A percentile compares a stretch with the other conserved stretches of the same genome.
Conservation (phyloP, 2,888 invertebrate genomes). For the Mythimna vitellina region DNA sequence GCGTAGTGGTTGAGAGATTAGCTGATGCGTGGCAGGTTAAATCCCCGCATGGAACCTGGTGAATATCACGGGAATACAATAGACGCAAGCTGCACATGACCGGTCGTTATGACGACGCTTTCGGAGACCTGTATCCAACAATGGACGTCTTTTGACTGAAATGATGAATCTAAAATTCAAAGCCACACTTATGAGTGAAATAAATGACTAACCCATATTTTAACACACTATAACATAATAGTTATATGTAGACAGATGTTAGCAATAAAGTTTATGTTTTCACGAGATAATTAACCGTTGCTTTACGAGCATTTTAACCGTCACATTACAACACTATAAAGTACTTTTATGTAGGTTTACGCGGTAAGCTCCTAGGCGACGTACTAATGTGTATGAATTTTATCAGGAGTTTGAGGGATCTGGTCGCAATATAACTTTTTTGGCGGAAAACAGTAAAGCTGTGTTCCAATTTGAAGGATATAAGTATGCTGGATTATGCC, state of each 20-base stretch:
- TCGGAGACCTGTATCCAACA: too few relatives aligned
- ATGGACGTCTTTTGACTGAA: background rate
- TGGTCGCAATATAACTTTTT: too few relatives aligned
- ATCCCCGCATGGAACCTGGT: too few relatives aligned
- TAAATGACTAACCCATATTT: background rate
- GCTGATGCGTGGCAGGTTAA: too few relatives aligned
- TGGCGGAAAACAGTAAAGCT: too few relatives aligned
- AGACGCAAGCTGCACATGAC: too few relatives aligned
- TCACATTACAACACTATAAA: slow-evolving; percentile 29
- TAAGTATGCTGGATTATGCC: too few relatives aligned
- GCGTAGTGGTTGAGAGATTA: too few relatives aligned
- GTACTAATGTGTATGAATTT: slow-evolving; percentile 1
- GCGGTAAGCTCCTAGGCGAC: slow-evolving; percentile 10
- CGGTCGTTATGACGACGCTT: too few relatives aligned
- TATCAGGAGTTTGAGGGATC: too few relatives aligned
- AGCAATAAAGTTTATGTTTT: slow-evolving; percentile 47
- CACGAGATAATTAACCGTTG: slow-evolving; percentile 49
- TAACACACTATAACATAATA: slow-evolving; percentile 19
- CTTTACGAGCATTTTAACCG: slow-evolving; percentile 46
- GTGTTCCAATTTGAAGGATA: too few relatives aligned
- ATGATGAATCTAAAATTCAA: background rate
- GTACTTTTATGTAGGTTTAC: slow-evolving; percentile 35
- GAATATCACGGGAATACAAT: too few relatives aligned
- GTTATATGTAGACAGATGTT: slow-evolving; percentile 32
- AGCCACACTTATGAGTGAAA: background rate